phyloP scores from a whole-genome alignment of 2,113 vertebrate genomes.

The Muscicapa adusta region DNA sequence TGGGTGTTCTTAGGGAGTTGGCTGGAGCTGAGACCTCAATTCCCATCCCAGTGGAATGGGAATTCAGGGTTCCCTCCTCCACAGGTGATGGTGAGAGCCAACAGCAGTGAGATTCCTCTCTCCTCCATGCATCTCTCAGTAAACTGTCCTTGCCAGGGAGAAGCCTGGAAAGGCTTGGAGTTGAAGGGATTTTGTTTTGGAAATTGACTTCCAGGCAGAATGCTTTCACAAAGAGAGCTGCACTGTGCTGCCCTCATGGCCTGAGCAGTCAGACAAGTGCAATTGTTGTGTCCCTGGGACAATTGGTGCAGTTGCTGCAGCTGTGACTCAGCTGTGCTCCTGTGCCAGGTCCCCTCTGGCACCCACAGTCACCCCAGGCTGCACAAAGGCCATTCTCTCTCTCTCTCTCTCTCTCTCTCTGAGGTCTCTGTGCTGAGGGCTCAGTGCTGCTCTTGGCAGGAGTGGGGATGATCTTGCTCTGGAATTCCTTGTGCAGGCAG shows the following conservation, averaged over 20 bases:
- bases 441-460: rapidly evolving
- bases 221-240: neutral
- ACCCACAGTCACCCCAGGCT: neutral
- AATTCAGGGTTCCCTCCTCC: neutral
- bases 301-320: neutral
- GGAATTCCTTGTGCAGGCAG: rapidly evolving
- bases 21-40: neutral
- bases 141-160: neutral
- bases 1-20: neutral
- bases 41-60: neutral
- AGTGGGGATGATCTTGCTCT: neutral
- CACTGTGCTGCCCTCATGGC: neutral
- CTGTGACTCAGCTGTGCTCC: constrained; percentile 24
- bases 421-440: rapidly evolving
- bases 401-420: neutral
- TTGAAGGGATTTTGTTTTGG: neutral
- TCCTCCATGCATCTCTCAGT: neutral
- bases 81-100: neutral
- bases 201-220: neutral
- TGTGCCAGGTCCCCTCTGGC: constrained; percentile 24
- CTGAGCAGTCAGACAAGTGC: constrained; percentile 19
- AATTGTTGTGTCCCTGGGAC: constrained; percentile 33
- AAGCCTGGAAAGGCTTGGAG: neutral
- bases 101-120: neutral
- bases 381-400: neutral